Evolutionary conservation across 2,113 vertebrate genomes (phyloP), one percentile per base, ranked within the genome.

Genomic region (Corydoras maculifer): DNA sequence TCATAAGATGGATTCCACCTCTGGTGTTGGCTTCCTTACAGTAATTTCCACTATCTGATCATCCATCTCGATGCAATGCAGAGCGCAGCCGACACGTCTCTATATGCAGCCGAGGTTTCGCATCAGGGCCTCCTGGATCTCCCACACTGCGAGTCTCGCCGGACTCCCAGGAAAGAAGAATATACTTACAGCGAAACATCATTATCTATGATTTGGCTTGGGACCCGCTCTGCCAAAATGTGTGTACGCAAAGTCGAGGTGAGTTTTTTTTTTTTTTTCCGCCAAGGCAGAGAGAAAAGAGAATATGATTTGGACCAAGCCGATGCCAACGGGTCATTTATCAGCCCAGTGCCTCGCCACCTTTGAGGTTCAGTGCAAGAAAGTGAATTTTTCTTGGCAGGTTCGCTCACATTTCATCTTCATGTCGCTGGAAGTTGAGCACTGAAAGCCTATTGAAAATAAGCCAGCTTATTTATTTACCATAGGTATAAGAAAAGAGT

Each of bases 161-260:
- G 70, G 67, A 54, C 58, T 30, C 72, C 58, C 9, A 15, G 63
- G 61, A 64, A 63, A 61, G 58, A 53, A 74, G 65, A 82, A 79
- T 77, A 78, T 71, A 71, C 80, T 87, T 79, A 78, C 80, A 79
- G 75, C 72, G 71, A 79, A 84, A 83, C 76, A 76, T 79, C 79
- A 81, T 81, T 82, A 80, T 82, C 79, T 62, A 62, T 77, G 68
- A 79, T 78, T 80, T 67, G 65, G 74, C 72, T 58, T 63, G 65
- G 77, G 79, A 83, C 68, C 67, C 29, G 65, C 72, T 54, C 65
- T 68, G 68, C 66, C 55, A 25, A 75, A 81, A 71, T 75, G 69
- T 77, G 69, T 78, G 72, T 74, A 76, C 65, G 78, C 70, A 79
- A 71, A 78, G 58, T 32, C 76, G 43, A 73, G 64, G 78, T 78